A percentile compares a stretch with the other conserved stretches of the same genome.
Conservation (phyloP, 2,113 vertebrate species). For the Actenoides lindsayi region DNA sequence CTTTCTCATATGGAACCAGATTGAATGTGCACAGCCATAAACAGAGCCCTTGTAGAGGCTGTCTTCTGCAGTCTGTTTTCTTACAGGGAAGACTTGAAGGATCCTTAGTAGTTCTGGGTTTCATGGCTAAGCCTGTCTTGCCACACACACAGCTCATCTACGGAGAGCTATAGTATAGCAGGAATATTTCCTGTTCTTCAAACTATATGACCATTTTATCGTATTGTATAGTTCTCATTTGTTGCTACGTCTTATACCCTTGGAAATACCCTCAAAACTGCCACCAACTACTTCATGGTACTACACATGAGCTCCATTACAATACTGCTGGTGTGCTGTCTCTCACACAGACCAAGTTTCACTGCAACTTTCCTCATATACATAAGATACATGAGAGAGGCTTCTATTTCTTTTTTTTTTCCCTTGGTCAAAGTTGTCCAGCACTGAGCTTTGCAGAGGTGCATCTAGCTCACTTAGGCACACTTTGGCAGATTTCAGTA, state of each 20-base stretch:
- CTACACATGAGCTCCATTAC: neutral
- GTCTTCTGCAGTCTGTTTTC: neutral
- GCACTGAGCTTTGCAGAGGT: neutral
- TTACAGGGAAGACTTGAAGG: neutral
- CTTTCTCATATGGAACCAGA: neutral
- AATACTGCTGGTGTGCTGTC: neutral
- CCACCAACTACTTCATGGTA: neutral
- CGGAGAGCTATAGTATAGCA: neutral
- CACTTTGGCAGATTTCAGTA: neutral
- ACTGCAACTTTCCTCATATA: neutral
- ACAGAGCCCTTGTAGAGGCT: neutral
- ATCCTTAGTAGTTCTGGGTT: neutral
- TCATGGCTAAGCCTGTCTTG: neutral
- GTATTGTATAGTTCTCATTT: neutral
- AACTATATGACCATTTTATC: neutral
- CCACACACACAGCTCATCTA: neutral
- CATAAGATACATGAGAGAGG: fast-evolving
- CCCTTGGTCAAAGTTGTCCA: neutral
- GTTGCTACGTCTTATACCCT: neutral
- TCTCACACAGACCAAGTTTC: neutral
- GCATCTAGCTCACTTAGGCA: neutral
- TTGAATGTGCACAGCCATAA: neutral
- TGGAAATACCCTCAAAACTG: neutral
- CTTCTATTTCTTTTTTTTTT: neutral
- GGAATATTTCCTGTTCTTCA: neutral